phyloP scores from a whole-genome alignment of 2,888 invertebrate species.

The Neoscelio sp. region DNA sequence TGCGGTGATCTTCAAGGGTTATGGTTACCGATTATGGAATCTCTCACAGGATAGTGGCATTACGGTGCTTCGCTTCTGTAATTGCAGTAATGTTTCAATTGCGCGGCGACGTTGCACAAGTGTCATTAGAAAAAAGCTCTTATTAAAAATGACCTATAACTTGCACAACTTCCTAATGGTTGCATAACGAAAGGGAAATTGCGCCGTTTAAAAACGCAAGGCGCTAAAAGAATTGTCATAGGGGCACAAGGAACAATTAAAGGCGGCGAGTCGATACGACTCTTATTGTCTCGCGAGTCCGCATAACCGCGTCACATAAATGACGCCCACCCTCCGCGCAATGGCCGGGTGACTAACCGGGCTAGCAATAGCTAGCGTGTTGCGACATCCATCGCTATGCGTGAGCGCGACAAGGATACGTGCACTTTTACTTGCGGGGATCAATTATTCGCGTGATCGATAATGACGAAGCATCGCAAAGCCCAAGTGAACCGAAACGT shows the following conservation, averaged over 20 bases:
- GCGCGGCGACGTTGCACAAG: slow-evolving; percentile 24
- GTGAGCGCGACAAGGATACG: slow-evolving; percentile 72
- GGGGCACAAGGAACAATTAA: slow-evolving; percentile 53
- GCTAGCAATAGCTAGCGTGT: slow-evolving; percentile 75
- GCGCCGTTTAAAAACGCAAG: slow-evolving; percentile 42
- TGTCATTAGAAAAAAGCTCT: slow-evolving; percentile 43
- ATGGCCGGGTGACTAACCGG: slow-evolving; percentile 78
- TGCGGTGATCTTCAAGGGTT: slow-evolving; percentile 29
- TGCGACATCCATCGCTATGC: slow-evolving; percentile 76
- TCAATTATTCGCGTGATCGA: slow-evolving; percentile 71
- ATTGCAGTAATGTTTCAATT: slow-evolving; percentile 54
- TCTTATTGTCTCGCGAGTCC: slow-evolving; percentile 35
- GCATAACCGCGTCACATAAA: slow-evolving; percentile 57
- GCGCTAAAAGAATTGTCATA: slow-evolving; percentile 58
- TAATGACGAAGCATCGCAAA: slow-evolving; percentile 59
- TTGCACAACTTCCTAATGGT: slow-evolving; percentile 46
- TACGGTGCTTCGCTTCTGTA: slow-evolving; percentile 13
- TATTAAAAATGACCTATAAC: slow-evolving; percentile 44
- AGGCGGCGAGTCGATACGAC: slow-evolving; percentile 14
- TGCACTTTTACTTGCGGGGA: slow-evolving; percentile 73
- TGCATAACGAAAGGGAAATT: slow-evolving; percentile 58
- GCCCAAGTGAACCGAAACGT: neutral
- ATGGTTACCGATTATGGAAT: slow-evolving; percentile 32
- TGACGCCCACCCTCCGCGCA: slow-evolving; percentile 62
- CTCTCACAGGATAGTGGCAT: slow-evolving; percentile 3